Evolutionary conservation across 2,888 invertebrate species (phyloP), one percentile per base, ranked within the genome.

Genomic region (Pedicia rivosa): DNA sequence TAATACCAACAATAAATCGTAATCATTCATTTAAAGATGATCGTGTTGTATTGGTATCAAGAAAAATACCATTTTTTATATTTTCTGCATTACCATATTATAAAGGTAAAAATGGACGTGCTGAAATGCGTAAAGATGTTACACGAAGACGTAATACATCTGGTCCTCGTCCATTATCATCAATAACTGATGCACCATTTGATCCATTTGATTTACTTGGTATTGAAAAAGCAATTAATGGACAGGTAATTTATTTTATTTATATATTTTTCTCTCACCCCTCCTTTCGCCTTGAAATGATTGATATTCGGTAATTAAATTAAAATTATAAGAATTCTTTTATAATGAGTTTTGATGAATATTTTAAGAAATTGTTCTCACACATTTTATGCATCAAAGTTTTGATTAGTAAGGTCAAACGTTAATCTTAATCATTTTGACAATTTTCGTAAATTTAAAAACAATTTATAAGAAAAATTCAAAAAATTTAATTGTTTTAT

Each of bases 201-300:
- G 88, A 90, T 67, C 82, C 88, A 22, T 84, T 88, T 59, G 80
- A 84, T 55, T 71, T 86, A 26, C 63, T 91, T 40, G 87, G 90
- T 24, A 69, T 88, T 41, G 82, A 87, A 53, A 59, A 71, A 54
- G 76, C 74, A 43, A 76, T 78, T 57, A 82, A 84, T 58, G 88
- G 87, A 37, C 87, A 87, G 76, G 88, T 90, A 60, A 72, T 83
- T 47, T 86, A 86, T n/a, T n/a, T n/a, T n/a, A n/a, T n/a, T n/a
- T n/a, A n/a, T n/a, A n/a, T n/a, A n/a, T n/a, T n/a, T n/a, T n/a
- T n/a, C n/a, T n/a, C n/a, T n/a, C n/a, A n/a, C n/a, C n/a, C n/a
- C n/a, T n/a, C n/a, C n/a, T n/a, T n/a, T n/a, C n/a, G n/a, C n/a
- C n/a, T n/a, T n/a, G n/a, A n/a, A n/a, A n/a, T n/a, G n/a, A n/a